Conservation (phyloP, 2,888 invertebrate species). For the Cerastis rubricosa region DNA sequence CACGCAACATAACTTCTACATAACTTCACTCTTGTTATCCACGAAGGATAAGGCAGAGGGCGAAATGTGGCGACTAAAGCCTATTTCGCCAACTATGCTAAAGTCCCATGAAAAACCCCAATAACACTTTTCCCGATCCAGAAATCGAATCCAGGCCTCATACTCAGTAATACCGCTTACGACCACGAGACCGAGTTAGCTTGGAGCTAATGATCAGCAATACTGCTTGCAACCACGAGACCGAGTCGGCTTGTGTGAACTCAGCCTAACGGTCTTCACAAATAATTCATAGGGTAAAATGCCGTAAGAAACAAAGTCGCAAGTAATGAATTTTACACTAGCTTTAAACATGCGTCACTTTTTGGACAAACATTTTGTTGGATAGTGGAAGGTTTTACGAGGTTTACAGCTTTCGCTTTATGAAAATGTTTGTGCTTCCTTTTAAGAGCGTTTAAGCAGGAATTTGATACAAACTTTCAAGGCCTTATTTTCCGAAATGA, state of each 20-base stretch:
- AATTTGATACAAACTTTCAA: too few relatives aligned
- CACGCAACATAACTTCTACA: not conserved
- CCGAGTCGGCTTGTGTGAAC: slow-evolving; percentile 8
- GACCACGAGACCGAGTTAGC: not conserved
- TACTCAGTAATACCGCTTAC: not conserved
- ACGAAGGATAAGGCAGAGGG: not conserved
- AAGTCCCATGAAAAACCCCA: not conserved
- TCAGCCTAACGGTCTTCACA: slow-evolving; percentile 25
- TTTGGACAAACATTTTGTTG: slow-evolving; percentile 12
- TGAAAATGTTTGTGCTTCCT: not conserved
- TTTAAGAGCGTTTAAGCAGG: too few relatives aligned
- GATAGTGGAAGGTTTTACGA: slow-evolving; percentile 25
- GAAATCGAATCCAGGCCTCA: not conserved
- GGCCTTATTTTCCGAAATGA: too few relatives aligned
- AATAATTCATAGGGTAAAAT: slow-evolving; percentile 53
- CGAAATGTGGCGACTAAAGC: too few relatives aligned
- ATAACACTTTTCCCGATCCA: not conserved
- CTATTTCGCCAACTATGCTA: not conserved
- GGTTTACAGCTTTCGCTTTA: slow-evolving; percentile 7
- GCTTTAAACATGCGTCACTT: slow-evolving; percentile 19
- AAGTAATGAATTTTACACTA: slow-evolving; percentile 36
- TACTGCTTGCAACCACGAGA: not conserved
- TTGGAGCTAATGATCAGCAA: too few relatives aligned
- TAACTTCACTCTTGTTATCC: not conserved
- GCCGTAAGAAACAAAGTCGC: slow-evolving; percentile 38